Evolutionary conservation across 2,113 vertebrate species (phyloP).

Genomic region (Noturus placidus): DNA sequence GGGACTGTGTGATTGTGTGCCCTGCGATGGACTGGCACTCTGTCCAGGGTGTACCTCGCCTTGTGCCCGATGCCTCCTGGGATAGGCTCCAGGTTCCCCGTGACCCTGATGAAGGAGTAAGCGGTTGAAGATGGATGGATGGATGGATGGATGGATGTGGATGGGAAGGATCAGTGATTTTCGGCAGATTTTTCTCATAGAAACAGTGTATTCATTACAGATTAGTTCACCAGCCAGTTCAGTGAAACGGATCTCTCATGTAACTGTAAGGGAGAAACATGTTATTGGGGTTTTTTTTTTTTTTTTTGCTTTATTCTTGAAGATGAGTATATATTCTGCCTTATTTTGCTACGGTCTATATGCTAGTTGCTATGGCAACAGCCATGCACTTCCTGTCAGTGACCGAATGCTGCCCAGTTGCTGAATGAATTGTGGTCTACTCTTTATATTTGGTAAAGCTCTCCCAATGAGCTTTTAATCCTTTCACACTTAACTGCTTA

Average conservation of each 20-base stretch:
- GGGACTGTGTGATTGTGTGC: too few relatives aligned
- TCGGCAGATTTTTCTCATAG: not conserved
- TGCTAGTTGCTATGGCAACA: conserved; percentile 54
- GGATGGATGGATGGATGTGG: too few relatives aligned
- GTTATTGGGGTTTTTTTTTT: too few relatives aligned
- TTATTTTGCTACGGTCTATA: conserved; percentile 38
- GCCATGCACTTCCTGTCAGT: conserved; percentile 20
- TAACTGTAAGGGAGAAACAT: not conserved
- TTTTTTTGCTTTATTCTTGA: not conserved
- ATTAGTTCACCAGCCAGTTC: not conserved
- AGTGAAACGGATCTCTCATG: not conserved
- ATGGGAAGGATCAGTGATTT: not conserved
- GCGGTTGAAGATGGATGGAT: too few relatives aligned
- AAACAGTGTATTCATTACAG: not conserved
- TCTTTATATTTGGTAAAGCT: not conserved
- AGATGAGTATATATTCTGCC: not conserved
- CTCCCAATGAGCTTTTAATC: not conserved
- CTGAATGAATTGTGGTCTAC: not conserved
- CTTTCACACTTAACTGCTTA: not conserved
- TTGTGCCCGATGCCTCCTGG: too few relatives aligned
- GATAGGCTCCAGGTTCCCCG: too few relatives aligned
- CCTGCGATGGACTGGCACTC: too few relatives aligned
- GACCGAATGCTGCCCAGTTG: not conserved
- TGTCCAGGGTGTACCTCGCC: too few relatives aligned
- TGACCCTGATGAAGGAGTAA: too few relatives aligned